Evolutionary conservation across 1,140 invertebrate species (phyloP).

Genomic region (Ridgeia piscesae): DNA sequence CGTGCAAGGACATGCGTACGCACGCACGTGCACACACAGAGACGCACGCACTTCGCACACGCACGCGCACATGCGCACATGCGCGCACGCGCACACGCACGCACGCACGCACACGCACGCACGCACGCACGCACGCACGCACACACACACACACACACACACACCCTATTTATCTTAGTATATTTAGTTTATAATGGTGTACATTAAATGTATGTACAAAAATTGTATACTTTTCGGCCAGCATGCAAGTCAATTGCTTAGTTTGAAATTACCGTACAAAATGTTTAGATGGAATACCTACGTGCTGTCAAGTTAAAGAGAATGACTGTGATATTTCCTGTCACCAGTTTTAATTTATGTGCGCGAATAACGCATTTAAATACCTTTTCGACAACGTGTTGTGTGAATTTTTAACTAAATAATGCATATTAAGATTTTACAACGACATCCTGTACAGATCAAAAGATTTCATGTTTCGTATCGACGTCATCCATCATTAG

Average conservation of each 20-base stretch:
- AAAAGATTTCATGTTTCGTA: no score
- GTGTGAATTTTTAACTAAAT: not conserved
- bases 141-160: not conserved
- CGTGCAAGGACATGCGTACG: not conserved
- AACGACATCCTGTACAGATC: not conserved
- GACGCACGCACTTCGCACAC: not conserved
- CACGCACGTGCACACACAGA: not conserved
- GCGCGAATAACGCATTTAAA: not conserved
- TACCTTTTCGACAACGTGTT: not conserved
- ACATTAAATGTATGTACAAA: no score
- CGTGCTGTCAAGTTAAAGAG: no score
- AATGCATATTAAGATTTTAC: not conserved
- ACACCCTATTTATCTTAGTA: not conserved
- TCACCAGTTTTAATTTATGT: not conserved
- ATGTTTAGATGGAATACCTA: no score
- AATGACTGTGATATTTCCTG: not conserved
- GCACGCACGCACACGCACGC: not conserved
- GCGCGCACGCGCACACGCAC: not conserved
- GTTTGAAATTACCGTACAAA: not conserved
- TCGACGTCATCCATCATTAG: no score
- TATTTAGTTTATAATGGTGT: not conserved
- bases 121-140: not conserved
- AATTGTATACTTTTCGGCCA: no score
- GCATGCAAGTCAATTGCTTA: not conserved
- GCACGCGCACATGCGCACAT: not conserved